Base-by-base conservation (phyloP, 2,797 vertebrate genomes). In the Parauchenoglanis punctatus region DNA sequence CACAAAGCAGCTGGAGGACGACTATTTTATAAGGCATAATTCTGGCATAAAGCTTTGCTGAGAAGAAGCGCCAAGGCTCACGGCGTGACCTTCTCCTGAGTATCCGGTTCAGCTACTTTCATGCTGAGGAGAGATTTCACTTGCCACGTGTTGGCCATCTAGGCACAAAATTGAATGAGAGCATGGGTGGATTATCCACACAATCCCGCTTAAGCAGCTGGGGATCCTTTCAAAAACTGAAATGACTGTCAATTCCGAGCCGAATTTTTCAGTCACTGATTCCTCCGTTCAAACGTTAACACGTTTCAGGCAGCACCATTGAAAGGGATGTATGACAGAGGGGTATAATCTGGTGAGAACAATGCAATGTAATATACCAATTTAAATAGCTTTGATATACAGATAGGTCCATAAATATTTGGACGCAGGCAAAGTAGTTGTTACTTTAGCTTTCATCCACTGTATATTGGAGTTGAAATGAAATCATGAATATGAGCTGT, bases 121-220 rank as follows among this genome's bases (percentile, higher is more conserved):
- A 59, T 80, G 63, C 81, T 70, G 83, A 84, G 63, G 86, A 65
- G 80, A 86, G 84, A 76, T 91, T 89, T 88, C 80, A 81, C 40
- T 78, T 80, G 89, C 83, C 82, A 88, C 77, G 86, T 89, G 83
- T 87, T 86, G 87, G 84, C 80, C 86, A 89, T 88, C 87, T 85
- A 87, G 85, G 63, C 83, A 83, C 88, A 87, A 90, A 82, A 87
- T 88, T 91, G 88, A 90, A 91, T 78, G 75, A 65, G 82, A 84
- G 86, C 85, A 82, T 54, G 82, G 70, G 83, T 86, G 87, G 90
- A 90, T 91, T 90, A 90, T 91, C 88, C 76, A 70, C 77, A 67
- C 83, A 73, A 90, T 90, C 88, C 91, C 28, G 70, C 87, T 88
- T 90, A 91, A 90, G 90, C 81, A 87, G 86, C 84, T 68, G 84